Evolutionary conservation across 2,888 invertebrate species (phyloP).

Genomic region (Phortica magna): DNA sequence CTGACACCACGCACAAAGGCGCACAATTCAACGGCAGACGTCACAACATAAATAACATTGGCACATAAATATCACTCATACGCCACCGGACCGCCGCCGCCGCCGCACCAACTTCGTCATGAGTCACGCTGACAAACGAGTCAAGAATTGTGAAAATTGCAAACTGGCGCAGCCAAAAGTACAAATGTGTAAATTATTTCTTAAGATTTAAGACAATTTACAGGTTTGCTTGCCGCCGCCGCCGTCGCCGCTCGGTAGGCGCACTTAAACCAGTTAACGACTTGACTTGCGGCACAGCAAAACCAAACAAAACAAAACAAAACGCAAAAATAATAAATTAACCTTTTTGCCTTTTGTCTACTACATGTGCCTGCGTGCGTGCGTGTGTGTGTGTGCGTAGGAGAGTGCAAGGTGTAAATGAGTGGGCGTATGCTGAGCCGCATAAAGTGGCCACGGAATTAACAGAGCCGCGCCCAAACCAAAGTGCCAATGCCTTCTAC

Average conservation of each 20-base stretch:
- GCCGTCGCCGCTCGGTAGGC: too few species aligned
- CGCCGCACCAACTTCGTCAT: constrained; percentile 32
- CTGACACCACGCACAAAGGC: constrained; percentile 55
- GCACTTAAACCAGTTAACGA: constrained; percentile 43
- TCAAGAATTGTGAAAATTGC: background rate
- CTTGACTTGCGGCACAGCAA: constrained; percentile 28
- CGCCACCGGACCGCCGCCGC: constrained; percentile 58
- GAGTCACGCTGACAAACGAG: constrained; percentile 23
- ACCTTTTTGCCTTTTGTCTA: constrained; percentile 4
- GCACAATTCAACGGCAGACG: constrained; percentile 54
- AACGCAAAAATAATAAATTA: constrained; percentile 7
- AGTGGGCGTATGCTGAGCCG: background rate
- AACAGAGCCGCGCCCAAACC: background rate
- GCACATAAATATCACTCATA: constrained; percentile 70
- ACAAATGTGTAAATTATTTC: constrained; percentile 71
- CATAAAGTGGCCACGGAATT: background rate
- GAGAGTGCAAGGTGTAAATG: background rate
- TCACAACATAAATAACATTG: constrained; percentile 20
- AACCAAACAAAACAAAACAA: background rate
- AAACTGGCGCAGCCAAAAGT: constrained; percentile 20
- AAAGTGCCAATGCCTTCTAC: background rate
- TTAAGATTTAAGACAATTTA: constrained; percentile 72
- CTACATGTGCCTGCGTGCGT: too few species aligned
- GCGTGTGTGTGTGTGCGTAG: background rate
- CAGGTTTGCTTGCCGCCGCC: constrained; percentile 48